These are phyloP conservation scores for Latheticus oryzae DNA, from an alignment of 2,888 invertebrate genomes.

Conservation along the genomic window DNA sequence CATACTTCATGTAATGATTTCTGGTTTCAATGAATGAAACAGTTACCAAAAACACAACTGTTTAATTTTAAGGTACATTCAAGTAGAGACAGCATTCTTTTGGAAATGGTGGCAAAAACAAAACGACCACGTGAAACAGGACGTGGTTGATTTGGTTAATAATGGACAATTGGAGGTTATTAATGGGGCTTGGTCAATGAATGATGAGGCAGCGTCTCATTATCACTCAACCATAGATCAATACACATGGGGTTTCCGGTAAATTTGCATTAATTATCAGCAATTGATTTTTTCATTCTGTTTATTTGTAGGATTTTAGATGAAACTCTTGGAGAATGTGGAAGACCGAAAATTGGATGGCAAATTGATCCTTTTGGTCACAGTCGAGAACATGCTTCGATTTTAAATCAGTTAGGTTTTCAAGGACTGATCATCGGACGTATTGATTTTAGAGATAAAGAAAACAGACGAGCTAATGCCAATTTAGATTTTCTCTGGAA, in stretches of 20 bases:
- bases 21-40: no score
- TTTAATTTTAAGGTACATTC: slow-evolving; percentile 77
- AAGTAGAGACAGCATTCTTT: slow-evolving; percentile 86
- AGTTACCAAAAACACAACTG: background rate
- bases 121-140: slow-evolving; percentile 67
- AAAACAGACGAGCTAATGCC: slow-evolving; percentile 68
- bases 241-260: slow-evolving; percentile 80
- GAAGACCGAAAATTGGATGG: slow-evolving; percentile 81
- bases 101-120: slow-evolving; percentile 88
- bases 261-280: slow-evolving; percentile 11
- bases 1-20: no score
- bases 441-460: slow-evolving; percentile 88
- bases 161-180: slow-evolving; percentile 82
- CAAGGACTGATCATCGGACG: slow-evolving; percentile 90
- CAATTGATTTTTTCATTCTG: slow-evolving; percentile 4
- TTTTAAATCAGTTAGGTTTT: slow-evolving; percentile 86
- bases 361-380: slow-evolving; percentile 90
- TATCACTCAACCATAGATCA: slow-evolving; percentile 82
- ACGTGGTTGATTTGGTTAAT: slow-evolving; percentile 76
- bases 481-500: slow-evolving; percentile 89
- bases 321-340: slow-evolving; percentile 79
- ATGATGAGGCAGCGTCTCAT: slow-evolving; percentile 80
- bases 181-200: slow-evolving; percentile 87
- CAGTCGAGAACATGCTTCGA: slow-evolving; percentile 85
- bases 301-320: slow-evolving; percentile 64